Percentiles rank a stretch among this genome's conserved stretches.
phyloP scores from a whole-genome alignment of 2,113 vertebrate species.

The Scartelaos histophorus region DNA sequence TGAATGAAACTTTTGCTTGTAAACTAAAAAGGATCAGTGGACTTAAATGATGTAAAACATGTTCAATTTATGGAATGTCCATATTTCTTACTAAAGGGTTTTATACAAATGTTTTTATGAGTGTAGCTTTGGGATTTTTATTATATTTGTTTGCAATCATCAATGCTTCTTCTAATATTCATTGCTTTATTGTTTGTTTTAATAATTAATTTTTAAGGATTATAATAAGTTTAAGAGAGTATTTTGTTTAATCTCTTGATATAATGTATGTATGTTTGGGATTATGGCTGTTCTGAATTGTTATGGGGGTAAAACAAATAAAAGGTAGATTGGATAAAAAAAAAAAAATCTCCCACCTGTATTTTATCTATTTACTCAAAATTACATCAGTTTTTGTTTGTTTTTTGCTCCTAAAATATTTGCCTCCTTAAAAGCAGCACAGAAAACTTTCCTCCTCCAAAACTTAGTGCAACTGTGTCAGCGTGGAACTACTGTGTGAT shows the following conservation, averaged over 20 bases:
- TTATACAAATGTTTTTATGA: slow-evolving; percentile 56
- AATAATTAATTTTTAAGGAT: slow-evolving; percentile 9
- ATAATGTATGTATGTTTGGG: slow-evolving; percentile 50
- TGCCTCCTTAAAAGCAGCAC: no score
- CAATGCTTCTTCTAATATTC: slow-evolving; percentile 24
- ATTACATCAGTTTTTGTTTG: not conserved
- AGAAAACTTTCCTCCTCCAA: no score
- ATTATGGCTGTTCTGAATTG: slow-evolving; percentile 63
- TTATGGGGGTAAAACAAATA: slow-evolving; percentile 59
- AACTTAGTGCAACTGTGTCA: no score
- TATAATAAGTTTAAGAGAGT: slow-evolving; percentile 10
- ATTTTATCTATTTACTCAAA: not conserved
- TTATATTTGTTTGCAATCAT: slow-evolving; percentile 22
- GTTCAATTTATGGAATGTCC: slow-evolving; percentile 48
- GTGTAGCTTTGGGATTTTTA: slow-evolving; percentile 23
- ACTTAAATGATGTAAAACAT: slow-evolving; percentile 27
- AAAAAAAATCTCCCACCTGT: slow-evolving; percentile 6
- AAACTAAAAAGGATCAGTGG: slow-evolving; percentile 47
- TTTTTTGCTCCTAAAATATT: no score
- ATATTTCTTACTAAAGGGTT: slow-evolving; percentile 60
- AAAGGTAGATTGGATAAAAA: slow-evolving; percentile 65
- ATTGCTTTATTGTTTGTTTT: slow-evolving; percentile 12
- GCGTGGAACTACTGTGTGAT: not conserved
- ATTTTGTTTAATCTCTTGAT: slow-evolving; percentile 48
- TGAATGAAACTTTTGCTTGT: slow-evolving; percentile 43